Base-by-base conservation (phyloP, 2,888 invertebrate genomes). In the Diadegma fenestrale region DNA sequence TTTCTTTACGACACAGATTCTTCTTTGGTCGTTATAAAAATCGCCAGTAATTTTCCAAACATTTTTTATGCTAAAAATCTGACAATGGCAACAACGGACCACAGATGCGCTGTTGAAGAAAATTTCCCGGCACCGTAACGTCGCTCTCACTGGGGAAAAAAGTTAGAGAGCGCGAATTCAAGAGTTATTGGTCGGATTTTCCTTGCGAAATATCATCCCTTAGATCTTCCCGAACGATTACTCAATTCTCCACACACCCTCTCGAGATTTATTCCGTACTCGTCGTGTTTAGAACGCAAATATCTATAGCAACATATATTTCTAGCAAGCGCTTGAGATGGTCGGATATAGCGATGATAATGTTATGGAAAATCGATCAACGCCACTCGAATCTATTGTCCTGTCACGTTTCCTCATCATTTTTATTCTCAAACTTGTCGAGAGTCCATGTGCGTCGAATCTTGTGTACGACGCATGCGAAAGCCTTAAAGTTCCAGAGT, bases 221-320 rank as follows among this genome's bases (percentile, higher is more conserved):
- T 66, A 33, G 8, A 78, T 85, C 81, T 73, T 75, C 73, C 6
- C 45, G 69, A 77, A 48, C 73, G 80, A 80, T 84, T 61, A 80
- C 54, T 80, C 76, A 64, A 80, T 63, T 84, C 71, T 69, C n/a
- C 48, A 66, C 51, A 69, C 69, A 43, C 45, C 43, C 61, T 43
- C 73, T 61, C 54, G 43, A 51, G 54, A 72, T 72, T 64, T 54
- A 48, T 82, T 69, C 37, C 64, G 30, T n/a, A 22, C n/a, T 10
- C 33, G 30, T 45, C 22, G 66, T 78, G n/a, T 58, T 54, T 19
- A 37, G 54, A 68, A 68, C 19, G 22, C 22, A 22, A 19, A 43
- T 68, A 43, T 45, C 17, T 14, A 26, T 58, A 54, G 22, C 4
- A 12, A 54, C 26, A 26, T 26, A 58, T 14, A 58, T 58, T 14